Conservation (phyloP, 2,888 invertebrate species). For the Ormyrus rosae region DNA sequence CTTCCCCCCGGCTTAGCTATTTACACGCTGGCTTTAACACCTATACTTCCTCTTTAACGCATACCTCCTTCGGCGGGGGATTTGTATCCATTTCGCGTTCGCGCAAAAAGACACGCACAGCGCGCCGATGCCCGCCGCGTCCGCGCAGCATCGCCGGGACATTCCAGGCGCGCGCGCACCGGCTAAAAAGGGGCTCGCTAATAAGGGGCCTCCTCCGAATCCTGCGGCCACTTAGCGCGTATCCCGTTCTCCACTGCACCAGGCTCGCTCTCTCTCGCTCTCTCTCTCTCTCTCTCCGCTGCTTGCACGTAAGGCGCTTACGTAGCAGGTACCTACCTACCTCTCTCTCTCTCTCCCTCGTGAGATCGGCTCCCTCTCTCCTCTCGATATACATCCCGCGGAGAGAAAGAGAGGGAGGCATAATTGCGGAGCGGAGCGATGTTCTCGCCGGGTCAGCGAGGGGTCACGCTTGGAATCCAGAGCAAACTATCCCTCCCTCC, state of each 20-base stretch:
- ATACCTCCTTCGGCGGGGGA: too few species aligned
- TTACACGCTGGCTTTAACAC: too few species aligned
- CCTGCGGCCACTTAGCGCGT: constrained; percentile 36
- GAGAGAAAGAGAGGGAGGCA: constrained; percentile 34
- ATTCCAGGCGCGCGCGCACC: too few species aligned
- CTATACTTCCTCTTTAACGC: too few species aligned
- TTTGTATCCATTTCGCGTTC: too few species aligned
- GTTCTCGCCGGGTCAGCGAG: constrained; percentile 74
- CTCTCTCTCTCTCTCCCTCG: constrained; percentile 28
- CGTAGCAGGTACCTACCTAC: constrained; percentile 49
- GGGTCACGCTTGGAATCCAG: constrained; percentile 76
- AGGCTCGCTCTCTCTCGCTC: too few species aligned
- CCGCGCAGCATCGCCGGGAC: too few species aligned
- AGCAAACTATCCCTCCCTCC: constrained; percentile 72
- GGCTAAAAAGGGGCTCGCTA: too few species aligned
- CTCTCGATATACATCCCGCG: constrained; percentile 62
- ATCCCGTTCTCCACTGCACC: constrained; percentile 38
- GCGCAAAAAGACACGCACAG: too few species aligned
- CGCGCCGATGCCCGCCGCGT: too few species aligned
- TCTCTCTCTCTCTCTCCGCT: constrained; percentile 18
- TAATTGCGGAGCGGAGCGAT: constrained; percentile 65
- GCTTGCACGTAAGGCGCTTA: constrained; percentile 44
- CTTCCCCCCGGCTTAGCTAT: too few species aligned
- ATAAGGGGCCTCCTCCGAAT: too few species aligned
- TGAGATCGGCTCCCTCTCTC: background rate